Conservation (phyloP, 1,140 invertebrate genomes). For the Heterodera schachtii region DNA sequence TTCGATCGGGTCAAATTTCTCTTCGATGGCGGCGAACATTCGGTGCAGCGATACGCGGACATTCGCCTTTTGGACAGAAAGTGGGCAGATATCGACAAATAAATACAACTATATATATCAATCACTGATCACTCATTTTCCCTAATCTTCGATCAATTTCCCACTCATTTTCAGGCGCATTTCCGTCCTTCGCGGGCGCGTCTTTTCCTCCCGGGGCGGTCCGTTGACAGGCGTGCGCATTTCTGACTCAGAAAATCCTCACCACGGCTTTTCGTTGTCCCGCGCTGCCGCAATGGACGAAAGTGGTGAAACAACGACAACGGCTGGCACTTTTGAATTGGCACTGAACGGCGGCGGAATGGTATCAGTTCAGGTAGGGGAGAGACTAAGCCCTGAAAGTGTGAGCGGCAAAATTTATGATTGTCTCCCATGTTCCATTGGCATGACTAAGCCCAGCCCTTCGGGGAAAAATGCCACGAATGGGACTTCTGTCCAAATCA, state of each 20-base stretch:
- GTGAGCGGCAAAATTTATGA: too few species aligned
- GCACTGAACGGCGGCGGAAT: conserved; percentile 36
- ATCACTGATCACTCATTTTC: not conserved
- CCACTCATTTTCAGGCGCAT: conserved; percentile 77
- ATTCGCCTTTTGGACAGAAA: conserved; percentile 93
- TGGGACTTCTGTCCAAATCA: too few species aligned
- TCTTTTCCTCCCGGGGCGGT: conserved; percentile 84
- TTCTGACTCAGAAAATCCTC: conserved; percentile 83
- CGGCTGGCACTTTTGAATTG: conserved; percentile 35
- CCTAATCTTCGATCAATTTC: conserved; percentile 13
- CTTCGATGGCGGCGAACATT: conserved; percentile 83
- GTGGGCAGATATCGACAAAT: conserved; percentile 71
- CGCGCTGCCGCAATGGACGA: conserved; percentile 90
- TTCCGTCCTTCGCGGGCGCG: conserved; percentile 88
- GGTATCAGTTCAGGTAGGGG: conserved; percentile 81
- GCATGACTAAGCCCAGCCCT: too few species aligned
- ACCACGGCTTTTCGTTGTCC: conserved; percentile 74
- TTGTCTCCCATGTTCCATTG: too few species aligned
- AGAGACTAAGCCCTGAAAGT: too few species aligned
- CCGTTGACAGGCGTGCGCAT: conserved; percentile 91
- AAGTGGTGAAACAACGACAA: conserved; percentile 55
- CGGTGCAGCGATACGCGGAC: conserved; percentile 91
- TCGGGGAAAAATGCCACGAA: too few species aligned
- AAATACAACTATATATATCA: not conserved
- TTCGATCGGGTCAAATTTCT: conserved; percentile 97